Conservation (phyloP, 1,140 invertebrate species). For the Danaus plexippus region DNA sequence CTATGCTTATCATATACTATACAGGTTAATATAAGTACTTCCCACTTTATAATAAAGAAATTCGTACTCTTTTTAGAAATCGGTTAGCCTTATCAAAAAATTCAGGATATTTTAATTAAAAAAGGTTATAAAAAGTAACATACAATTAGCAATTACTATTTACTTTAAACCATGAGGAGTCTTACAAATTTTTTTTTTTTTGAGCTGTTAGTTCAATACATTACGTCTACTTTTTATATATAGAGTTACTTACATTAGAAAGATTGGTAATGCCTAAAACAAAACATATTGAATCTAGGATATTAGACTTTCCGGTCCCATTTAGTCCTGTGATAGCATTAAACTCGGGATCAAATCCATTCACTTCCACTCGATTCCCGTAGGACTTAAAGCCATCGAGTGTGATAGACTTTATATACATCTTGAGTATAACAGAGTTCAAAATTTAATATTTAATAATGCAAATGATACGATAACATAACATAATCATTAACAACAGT, state of each 20-base stretch:
- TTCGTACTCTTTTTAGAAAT: background rate
- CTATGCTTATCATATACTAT: too few species aligned
- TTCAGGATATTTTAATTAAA: too few species aligned
- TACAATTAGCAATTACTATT: too few species aligned
- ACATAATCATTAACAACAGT: background rate
- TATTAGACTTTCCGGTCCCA: slow-evolving; percentile 99
- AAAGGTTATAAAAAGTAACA: too few species aligned
- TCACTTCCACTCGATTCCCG: slow-evolving; percentile 92
- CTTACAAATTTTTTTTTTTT: slow-evolving; percentile 11
- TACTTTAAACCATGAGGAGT: slow-evolving; percentile 18
- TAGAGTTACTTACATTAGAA: slow-evolving; percentile 79
- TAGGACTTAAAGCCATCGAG: slow-evolving; percentile 99
- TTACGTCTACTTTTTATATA: background rate
- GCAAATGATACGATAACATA: slow-evolving; percentile 1
- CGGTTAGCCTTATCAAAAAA: too few species aligned
- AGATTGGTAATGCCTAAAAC: slow-evolving; percentile 97
- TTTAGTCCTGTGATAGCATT: slow-evolving; percentile 99
- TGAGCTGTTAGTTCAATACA: too few species aligned
- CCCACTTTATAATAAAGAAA: too few species aligned
- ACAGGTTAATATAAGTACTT: too few species aligned
- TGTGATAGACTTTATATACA: slow-evolving; percentile 96
- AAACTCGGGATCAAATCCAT: slow-evolving; percentile 94
- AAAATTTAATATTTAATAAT: background rate
- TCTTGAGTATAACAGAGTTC: slow-evolving; percentile 52
- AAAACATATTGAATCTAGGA: slow-evolving; percentile 98